Base-by-base conservation (phyloP, 1,140 invertebrate species). In the Drosophila simulans region DNA sequence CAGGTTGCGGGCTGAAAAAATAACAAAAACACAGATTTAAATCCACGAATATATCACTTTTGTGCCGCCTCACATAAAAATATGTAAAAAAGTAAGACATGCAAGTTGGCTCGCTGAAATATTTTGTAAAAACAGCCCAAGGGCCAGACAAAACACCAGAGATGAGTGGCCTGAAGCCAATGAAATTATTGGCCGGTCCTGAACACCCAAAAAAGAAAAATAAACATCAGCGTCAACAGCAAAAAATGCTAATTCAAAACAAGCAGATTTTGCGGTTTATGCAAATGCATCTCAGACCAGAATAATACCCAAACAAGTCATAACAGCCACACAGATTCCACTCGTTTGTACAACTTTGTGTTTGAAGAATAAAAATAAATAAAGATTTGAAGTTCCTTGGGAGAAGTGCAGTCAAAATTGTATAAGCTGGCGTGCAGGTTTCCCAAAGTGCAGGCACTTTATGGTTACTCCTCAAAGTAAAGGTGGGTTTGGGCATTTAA, bases 241-340 rank as follows among this genome's bases (percentile, higher is more conserved):
- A 75, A 75, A 62, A 68, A 86, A 86, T 86, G 84, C 83, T 88
- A 86, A 86, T 86, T 76, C 84, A 86, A 70, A 86, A 80, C 83
- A 89, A 86, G 83, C 83, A 86, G 83, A 86, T 86, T 88, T 89
- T 86, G 84, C 84, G 83, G 83, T 89, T 86, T 86, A 86, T 86
- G 83, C 83, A 86, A 86, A 86, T 86, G 56, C 35, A 40, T 37
- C 51, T 39, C 54, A 56, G 59, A 55, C 62, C 73, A 78, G 65
- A 77, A 39, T 58, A 48, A 77, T 37, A 58, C 52, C 59, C 80
- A 42, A 73, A 80, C 52, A 75, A 88, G 77, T 68, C 73, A 69
- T 77, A 79, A 77, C 69, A 85, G 57, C 57, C 56, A 59, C 45
- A 77, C 55, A 53, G 56, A 53, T 51, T 48, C 20, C 43, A 31